Conservation (phyloP, 2,888 invertebrate genomes). For the Trichopria drosophilae region DNA sequence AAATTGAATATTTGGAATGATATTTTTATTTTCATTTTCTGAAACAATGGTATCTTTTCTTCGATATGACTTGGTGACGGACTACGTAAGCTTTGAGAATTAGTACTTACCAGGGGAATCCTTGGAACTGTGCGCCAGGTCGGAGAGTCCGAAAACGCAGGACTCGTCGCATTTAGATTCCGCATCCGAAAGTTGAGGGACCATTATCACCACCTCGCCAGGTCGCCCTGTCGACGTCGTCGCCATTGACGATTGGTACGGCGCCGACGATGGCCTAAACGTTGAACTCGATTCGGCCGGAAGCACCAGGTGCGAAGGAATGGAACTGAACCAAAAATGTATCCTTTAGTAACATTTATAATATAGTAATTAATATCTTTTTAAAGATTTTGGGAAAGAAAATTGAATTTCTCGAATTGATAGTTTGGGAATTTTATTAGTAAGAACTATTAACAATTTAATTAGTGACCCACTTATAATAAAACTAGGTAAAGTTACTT, state of each 20-base stretch:
- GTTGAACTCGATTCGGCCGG: conserved; percentile 39
- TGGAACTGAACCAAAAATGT: conserved; percentile 40
- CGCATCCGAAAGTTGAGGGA: conserved; percentile 58
- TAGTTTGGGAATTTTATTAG: too few species aligned
- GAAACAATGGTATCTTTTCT: too few species aligned
- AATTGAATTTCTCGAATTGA: too few species aligned
- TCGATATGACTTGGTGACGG: too few species aligned
- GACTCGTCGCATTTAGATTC: conserved; percentile 37
- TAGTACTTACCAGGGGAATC: conserved; percentile 42
- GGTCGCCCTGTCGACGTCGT: conserved; percentile 40
- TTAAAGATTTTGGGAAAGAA: background rate
- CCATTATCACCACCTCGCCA: conserved; percentile 62
- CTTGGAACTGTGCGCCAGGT: conserved; percentile 38
- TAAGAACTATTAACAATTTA: too few species aligned
- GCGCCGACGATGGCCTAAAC: conserved; percentile 18
- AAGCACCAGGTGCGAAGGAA: conserved; percentile 47
- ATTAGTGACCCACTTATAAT: too few species aligned
- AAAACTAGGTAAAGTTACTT: too few species aligned
- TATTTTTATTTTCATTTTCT: too few species aligned
- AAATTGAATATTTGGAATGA: too few species aligned
- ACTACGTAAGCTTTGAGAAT: too few species aligned
- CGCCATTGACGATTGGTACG: conserved; percentile 24
- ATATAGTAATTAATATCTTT: background rate
- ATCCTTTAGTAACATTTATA: conserved; percentile 2
- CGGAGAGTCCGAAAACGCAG: conserved; percentile 34